These are phyloP conservation scores for Raphicerus campestris DNA, from an alignment of 2,113 vertebrate species.

Conservation along the genomic window DNA sequence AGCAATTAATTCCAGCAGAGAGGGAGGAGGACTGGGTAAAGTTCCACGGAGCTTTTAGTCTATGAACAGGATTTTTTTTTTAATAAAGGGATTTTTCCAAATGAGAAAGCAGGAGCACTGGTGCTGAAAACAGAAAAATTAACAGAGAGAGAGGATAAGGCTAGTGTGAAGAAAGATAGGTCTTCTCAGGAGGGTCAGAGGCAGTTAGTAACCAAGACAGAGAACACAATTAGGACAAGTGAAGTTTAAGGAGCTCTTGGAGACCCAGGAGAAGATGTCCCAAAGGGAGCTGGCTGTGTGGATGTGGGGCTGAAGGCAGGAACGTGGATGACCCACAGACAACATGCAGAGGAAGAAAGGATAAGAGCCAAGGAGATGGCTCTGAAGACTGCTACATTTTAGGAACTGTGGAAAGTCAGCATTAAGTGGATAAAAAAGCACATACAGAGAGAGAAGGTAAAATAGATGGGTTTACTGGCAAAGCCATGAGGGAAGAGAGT, in stretches of 20 bases:
- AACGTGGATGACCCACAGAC: neutral
- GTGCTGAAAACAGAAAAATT: neutral
- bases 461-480: neutral
- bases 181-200: neutral
- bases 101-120: neutral
- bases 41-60: neutral
- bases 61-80: neutral
- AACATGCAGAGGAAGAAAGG: neutral
- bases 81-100: neutral
- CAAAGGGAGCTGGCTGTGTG: neutral
- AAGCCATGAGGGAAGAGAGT: neutral
- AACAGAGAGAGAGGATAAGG: neutral
- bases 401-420: neutral
- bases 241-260: neutral
- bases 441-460: neutral
- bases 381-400: neutral
- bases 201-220: neutral
- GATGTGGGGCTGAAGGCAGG: neutral
- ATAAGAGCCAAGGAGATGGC: neutral
- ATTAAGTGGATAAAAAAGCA: neutral
- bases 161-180: neutral
- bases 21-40: neutral
- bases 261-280: neutral
- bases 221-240: neutral
- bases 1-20: constrained; percentile 6